Evolutionary conservation across 1,140 invertebrate species (phyloP), one percentile per base, ranked within the genome.

Genomic region (Akabosia matsudoensis): DNA sequence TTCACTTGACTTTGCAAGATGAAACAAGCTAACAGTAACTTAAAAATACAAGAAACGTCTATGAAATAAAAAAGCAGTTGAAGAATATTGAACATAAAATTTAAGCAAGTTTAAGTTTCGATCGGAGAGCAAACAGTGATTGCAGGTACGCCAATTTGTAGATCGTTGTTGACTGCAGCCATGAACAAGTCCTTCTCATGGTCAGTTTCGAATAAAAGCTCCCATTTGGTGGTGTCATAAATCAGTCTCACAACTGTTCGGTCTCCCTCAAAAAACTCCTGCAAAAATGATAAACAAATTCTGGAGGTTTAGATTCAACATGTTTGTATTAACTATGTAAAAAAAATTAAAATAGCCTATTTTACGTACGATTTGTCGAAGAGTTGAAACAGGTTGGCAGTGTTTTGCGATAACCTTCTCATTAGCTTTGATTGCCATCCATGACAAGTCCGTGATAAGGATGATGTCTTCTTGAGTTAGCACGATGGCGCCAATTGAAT

Each of bases 321-420:
- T n/a, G n/a, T 51, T 51, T 51, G 45, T 51, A 51, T 13, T 51
- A n/a, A 13, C 45, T 13, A 51, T 51, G n/a, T 64, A 33, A 30
- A 33, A 28, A 13, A 7, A 64, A 28, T 74, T 22, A 31, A 24
- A 13, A 16, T 74, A 70, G 0, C 30, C 14, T 33, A 10, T 33
- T 64, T 10, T 3, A 56, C 74, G 74, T 75, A 81, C 80, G 64
- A 79, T 74, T 79, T 81, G 80, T 31, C 80, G 71, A 16, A 81
- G 54, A n/a, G 31, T 33, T 30, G 71, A 34, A 16, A 79, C 31
- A 1, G 37, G 18, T 33, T 67, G 74, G 30, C 30, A 26, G 37
- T 79, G 74, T 13, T 54, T 78, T 22, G 54, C 75, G 14, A 24
- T 70, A 28, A 79, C 76, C 33, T 26, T 70, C 37, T 75, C 80